phyloP scores from a whole-genome alignment of 2,888 invertebrate genomes.

The Nemurella pictetii region DNA sequence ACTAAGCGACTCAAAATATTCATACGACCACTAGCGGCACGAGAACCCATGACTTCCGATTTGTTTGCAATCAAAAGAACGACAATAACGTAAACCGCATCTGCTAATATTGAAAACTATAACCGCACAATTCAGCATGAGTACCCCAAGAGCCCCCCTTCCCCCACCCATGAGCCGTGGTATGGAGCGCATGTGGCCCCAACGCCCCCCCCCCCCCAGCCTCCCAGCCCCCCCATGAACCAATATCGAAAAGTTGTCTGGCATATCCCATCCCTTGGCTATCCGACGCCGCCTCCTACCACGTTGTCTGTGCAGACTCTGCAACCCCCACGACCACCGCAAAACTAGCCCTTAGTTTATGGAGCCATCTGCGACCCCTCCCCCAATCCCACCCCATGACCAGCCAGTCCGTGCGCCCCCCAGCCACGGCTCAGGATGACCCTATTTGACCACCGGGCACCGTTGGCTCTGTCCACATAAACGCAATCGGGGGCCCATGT shows the following conservation, averaged over 20 bases:
- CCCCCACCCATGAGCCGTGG: no score
- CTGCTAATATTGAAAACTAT: background rate
- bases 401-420: no score
- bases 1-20: no score
- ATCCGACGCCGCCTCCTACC: background rate
- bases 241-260: constrained; percentile 13
- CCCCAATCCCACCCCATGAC: constrained; percentile 4
- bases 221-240: background rate
- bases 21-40: no score
- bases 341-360: background rate
- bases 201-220: background rate
- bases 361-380: background rate
- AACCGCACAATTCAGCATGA: background rate
- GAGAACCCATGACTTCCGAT: no score
- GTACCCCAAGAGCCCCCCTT: background rate
- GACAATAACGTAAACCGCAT: background rate
- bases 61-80: no score
- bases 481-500: background rate
- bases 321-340: background rate
- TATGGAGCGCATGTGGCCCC: background rate
- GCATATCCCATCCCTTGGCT: background rate
- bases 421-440: constrained; percentile 3
- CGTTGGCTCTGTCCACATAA: background rate
- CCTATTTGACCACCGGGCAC: constrained; percentile 7
- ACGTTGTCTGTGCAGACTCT: background rate